Conservation (phyloP, 1,140 invertebrate species). For the Leucophenga varia region DNA sequence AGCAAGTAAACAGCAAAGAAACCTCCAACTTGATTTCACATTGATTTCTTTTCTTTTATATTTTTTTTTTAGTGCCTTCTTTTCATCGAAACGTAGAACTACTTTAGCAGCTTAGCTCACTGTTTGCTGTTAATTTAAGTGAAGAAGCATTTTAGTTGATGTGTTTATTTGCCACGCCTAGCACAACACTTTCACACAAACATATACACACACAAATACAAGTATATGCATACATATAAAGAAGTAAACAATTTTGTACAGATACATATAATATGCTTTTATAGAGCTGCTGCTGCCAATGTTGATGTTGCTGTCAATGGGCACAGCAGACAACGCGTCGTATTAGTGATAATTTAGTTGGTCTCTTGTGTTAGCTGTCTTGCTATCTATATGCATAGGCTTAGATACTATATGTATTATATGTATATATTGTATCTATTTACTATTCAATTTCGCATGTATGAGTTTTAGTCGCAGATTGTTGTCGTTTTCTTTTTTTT, state of each 20-base stretch:
- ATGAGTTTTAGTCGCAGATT: background rate
- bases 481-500: constrained; percentile 1
- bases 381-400: background rate
- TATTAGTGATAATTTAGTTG: constrained; percentile 54
- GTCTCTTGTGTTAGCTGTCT: constrained; percentile 30
- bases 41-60: too few relatives aligned
- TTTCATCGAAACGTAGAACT: too few relatives aligned
- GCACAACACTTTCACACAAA: constrained; percentile 3
- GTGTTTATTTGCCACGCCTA: constrained; percentile 51
- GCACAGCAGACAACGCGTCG: too few relatives aligned
- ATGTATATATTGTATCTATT: too few relatives aligned
- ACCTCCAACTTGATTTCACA: background rate
- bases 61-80: too few relatives aligned
- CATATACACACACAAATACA: constrained; percentile 6
- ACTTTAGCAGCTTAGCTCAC: constrained; percentile 25
- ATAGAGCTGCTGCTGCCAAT: too few relatives aligned
- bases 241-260: too few relatives aligned
- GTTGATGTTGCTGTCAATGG: too few relatives aligned
- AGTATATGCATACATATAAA: background rate
- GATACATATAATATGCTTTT: too few relatives aligned
- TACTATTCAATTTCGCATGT: background rate
- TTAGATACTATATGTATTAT: constrained; percentile 6
- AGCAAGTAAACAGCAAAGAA: constrained; percentile 24
- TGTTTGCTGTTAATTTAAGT: constrained; percentile 50
- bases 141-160: constrained; percentile 50